A percentile compares a stretch with the other conserved stretches of the same genome.
These are phyloP conservation scores for Hippocampus abdominalis DNA, from an alignment of 2,113 vertebrate genomes.

Conservation along the genomic window DNA sequence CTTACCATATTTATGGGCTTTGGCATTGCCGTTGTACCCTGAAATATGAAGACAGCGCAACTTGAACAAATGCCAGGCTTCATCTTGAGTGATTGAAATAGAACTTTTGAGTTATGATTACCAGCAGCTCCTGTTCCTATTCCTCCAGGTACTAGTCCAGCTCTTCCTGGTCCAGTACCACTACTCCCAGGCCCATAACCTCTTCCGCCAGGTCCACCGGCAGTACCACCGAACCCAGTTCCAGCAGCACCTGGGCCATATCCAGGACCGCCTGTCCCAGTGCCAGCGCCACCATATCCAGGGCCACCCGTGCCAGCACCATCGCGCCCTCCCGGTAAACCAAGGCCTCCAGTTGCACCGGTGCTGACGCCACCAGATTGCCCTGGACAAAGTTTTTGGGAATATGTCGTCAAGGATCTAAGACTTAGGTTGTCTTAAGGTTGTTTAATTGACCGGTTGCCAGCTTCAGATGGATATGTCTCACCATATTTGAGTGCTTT, in stretches of 20 bases:
- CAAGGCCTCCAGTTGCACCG: constrained; percentile 34
- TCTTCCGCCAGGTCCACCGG: constrained; percentile 3
- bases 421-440: not conserved
- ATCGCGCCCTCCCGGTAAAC: constrained; percentile 29
- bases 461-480: not conserved
- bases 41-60: constrained; percentile 23
- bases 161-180: constrained; percentile 33
- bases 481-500: constrained; percentile 60
- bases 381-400: constrained; percentile 22
- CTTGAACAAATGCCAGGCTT: not conserved
- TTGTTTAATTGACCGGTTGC: not conserved
- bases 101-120: constrained; percentile 26
- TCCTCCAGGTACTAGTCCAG: constrained; percentile 32
- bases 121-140: constrained; percentile 51
- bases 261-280: constrained; percentile 24
- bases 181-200: constrained; percentile 15
- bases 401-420: not conserved
- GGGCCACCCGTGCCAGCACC: constrained; percentile 26
- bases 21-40: constrained; percentile 60
- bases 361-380: constrained; percentile 30
- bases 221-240: constrained; percentile 16
- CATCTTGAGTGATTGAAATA: not conserved
- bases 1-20: constrained; percentile 69
- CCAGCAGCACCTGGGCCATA: constrained; percentile 29
- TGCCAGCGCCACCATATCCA: constrained; percentile 40